phyloP scores from a whole-genome alignment of 1,140 invertebrate genomes.

The Pseudobourletiella spinata region DNA sequence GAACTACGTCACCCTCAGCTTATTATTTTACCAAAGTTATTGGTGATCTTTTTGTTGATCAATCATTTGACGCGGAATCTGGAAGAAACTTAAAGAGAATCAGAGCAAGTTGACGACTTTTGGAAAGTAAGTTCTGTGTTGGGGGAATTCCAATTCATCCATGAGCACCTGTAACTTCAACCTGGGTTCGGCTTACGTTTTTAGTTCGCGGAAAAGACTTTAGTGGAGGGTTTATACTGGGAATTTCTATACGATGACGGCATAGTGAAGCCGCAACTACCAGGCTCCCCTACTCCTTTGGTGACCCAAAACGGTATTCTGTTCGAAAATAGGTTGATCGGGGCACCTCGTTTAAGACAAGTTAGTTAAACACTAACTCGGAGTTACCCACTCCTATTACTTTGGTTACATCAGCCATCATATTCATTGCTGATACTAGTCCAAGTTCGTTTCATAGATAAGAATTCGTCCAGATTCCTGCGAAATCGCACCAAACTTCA shows the following conservation, averaged over 20 bases:
- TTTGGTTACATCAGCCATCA: too few relatives aligned
- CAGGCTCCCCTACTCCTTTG: slow-evolving; percentile 37
- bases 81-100: slow-evolving; percentile 46
- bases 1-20: too few relatives aligned
- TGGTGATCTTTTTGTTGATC: slow-evolving; percentile 48
- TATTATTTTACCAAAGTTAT: slow-evolving; percentile 53
- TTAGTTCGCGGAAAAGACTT: slow-evolving; percentile 50
- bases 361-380: slow-evolving; percentile 37
- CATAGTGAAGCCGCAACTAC: slow-evolving; percentile 54
- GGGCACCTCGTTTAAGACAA: slow-evolving; percentile 54
- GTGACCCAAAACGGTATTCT: slow-evolving; percentile 44
- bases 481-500: slow-evolving; percentile 51
- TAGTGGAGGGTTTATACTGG: slow-evolving; percentile 53
- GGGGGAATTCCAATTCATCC: too few relatives aligned
- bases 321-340: slow-evolving; percentile 57
- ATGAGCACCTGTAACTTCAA: too few relatives aligned
- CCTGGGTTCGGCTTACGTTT: too few relatives aligned
- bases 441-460: too few relatives aligned
- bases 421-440: slow-evolving; percentile 44
- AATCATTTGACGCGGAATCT: slow-evolving; percentile 36
- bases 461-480: slow-evolving; percentile 58
- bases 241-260: slow-evolving; percentile 38
- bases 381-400: too few relatives aligned
- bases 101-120: slow-evolving; percentile 50
- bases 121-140: slow-evolving; percentile 49